Conservation (phyloP, 2,888 invertebrate genomes). For the Sinotaia quadrata region DNA sequence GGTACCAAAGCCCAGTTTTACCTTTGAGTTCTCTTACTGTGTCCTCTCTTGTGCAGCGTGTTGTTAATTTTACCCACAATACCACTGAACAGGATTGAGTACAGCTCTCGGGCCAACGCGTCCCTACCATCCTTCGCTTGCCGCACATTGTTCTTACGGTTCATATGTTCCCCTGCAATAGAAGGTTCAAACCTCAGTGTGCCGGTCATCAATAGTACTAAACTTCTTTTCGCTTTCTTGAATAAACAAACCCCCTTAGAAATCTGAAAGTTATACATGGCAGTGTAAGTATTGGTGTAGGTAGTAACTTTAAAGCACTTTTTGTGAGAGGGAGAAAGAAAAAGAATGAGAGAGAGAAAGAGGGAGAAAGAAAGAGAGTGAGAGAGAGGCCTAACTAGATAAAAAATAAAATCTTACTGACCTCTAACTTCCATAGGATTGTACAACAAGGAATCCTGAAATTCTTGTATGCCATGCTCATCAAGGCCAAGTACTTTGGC, state of each 20-base stretch:
- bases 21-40: no score
- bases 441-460: not conserved
- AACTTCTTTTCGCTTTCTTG: no score
- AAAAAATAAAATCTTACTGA: not conserved
- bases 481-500: conserved; percentile 3
- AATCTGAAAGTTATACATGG: no score
- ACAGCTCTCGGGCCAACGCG: conserved; percentile 47
- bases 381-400: conserved; percentile 5
- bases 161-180: conserved; percentile 35
- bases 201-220: no score
- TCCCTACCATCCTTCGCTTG: conserved; percentile 48
- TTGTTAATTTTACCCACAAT: conserved; percentile 45
- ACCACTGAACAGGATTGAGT: conserved; percentile 45
- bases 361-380: conserved; percentile 13
- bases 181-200: not conserved
- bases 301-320: no score
- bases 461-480: not conserved
- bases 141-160: conserved; percentile 28
- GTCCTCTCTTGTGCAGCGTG: conserved; percentile 12
- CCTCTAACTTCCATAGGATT: conserved; percentile 13
- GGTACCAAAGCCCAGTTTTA: no score
- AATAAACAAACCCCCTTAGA: no score
- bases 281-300: no score
- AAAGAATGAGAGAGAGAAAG: conserved; percentile 15
- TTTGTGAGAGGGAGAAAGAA: conserved; percentile 10